Conservation (phyloP, 2,888 invertebrate genomes). For the Epinotia brunnichana region DNA sequence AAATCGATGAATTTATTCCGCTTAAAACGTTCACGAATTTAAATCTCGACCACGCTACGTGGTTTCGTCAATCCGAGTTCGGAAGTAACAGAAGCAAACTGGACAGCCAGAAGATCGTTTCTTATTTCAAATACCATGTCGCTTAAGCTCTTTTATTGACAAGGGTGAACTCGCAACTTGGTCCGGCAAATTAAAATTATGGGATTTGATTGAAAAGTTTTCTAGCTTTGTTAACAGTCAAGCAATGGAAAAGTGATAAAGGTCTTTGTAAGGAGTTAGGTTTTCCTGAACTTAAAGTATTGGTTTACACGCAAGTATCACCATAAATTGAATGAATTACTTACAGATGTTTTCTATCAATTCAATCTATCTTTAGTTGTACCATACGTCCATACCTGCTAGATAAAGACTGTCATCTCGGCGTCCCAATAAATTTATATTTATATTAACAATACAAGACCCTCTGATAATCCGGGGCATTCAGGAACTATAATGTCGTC, state of each 20-base stretch:
- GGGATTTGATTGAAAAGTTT: conserved; percentile 26
- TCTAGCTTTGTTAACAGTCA: conserved; percentile 1
- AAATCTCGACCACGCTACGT: not conserved
- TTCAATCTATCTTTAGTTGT: too few species aligned
- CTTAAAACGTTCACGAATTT: not conserved
- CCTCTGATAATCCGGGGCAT: too few species aligned
- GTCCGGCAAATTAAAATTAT: conserved; percentile 33
- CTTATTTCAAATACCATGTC: not conserved
- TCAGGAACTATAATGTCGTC: too few species aligned
- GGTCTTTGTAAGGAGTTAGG: not conserved
- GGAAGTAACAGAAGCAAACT: conserved; percentile 3
- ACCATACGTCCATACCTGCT: too few species aligned
- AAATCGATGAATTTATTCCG: too few species aligned
- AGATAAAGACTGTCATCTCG: too few species aligned
- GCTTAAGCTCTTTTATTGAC: not conserved
- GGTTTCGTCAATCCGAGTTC: conserved; percentile 17
- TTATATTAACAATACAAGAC: too few species aligned
- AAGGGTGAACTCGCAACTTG: not conserved
- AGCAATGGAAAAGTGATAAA: not conserved
- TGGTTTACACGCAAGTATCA: too few species aligned
- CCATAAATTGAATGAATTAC: too few species aligned
- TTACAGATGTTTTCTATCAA: not conserved
- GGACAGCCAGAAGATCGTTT: not conserved
- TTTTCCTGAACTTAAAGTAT: not conserved
- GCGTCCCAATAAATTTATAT: too few species aligned